Percentiles rank a stretch among this genome's conserved stretches.
Evolutionary conservation across 2,888 invertebrate species (phyloP).

Genomic region (Folsomia candida): DNA sequence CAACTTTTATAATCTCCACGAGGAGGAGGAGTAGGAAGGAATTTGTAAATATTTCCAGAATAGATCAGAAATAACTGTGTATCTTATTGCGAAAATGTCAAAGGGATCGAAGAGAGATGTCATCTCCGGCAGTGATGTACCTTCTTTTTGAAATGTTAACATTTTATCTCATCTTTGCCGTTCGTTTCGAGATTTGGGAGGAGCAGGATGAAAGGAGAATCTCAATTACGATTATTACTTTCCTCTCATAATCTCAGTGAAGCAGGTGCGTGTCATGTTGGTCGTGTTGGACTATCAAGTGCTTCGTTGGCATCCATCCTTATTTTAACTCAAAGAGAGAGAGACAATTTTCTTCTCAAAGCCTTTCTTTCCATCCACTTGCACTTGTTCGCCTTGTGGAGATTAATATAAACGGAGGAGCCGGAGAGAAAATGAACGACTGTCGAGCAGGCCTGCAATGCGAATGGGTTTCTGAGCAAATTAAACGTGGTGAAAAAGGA

Average conservation of each 20-base stretch:
- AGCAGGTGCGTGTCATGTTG: constrained; percentile 10
- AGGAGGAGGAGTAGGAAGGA: too few species aligned
- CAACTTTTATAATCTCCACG: too few species aligned
- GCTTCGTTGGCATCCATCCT: too few species aligned
- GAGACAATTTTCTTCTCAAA: background rate
- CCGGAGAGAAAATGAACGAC: background rate
- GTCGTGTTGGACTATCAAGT: background rate
- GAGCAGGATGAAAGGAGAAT: background rate
- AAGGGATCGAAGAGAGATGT: too few species aligned
- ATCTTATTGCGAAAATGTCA: too few species aligned
- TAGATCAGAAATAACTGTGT: too few species aligned
- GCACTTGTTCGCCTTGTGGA: background rate
- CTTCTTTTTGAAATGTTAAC: background rate
- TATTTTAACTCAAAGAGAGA: too few species aligned
- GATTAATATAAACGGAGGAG: background rate
- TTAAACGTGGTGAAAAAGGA: background rate
- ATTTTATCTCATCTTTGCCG: background rate
- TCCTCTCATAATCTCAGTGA: background rate
- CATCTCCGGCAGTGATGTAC: too few species aligned
- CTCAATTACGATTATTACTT: constrained; percentile 17
- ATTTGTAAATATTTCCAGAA: too few species aligned
- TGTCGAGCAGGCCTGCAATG: background rate
- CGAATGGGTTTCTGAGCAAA: constrained; percentile 3
- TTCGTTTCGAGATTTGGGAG: background rate
- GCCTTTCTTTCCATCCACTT: background rate